A percentile compares a stretch with the other conserved stretches of the same genome.
These are phyloP conservation scores for Nerophis ophidion DNA, from an alignment of 2,113 vertebrate genomes.

Conservation along the genomic window DNA sequence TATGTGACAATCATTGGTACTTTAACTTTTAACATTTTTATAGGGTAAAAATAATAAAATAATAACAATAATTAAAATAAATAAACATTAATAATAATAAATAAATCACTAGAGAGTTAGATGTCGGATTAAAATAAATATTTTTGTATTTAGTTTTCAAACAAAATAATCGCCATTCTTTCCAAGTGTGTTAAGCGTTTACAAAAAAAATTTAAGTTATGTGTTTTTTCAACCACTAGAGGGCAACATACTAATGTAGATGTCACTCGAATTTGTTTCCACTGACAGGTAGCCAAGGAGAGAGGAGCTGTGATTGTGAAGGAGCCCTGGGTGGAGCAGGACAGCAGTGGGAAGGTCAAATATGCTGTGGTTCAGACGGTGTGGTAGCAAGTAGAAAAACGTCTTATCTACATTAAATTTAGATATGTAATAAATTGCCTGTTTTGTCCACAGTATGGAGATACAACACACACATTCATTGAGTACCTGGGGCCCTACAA, in stretches of 20 bases:
- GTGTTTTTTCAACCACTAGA: slow-evolving; percentile 24
- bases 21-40: too few relatives aligned
- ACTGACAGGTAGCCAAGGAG: slow-evolving; percentile 68
- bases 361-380: slow-evolving; percentile 77
- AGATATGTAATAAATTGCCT: neutral
- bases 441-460: slow-evolving; percentile 70
- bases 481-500: slow-evolving; percentile 75
- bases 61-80: too few relatives aligned
- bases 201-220: too few relatives aligned
- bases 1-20: too few relatives aligned
- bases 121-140: too few relatives aligned
- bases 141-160: too few relatives aligned
- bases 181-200: too few relatives aligned
- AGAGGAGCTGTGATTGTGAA: slow-evolving; percentile 69
- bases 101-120: too few relatives aligned
- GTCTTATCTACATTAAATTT: slow-evolving; percentile 3
- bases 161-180: too few relatives aligned
- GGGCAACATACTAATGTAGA: slow-evolving; percentile 13
- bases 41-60: too few relatives aligned
- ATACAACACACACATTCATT: slow-evolving; percentile 78
- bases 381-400: slow-evolving; percentile 21
- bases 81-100: too few relatives aligned
- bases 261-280: neutral
- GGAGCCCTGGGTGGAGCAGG: slow-evolving; percentile 78
- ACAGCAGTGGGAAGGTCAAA: slow-evolving; percentile 72